A percentile compares a stretch with the other conserved stretches of the same genome.
Conservation (phyloP, 64 coral and sea anemone genomes). For the Montipora capricornis region DNA sequence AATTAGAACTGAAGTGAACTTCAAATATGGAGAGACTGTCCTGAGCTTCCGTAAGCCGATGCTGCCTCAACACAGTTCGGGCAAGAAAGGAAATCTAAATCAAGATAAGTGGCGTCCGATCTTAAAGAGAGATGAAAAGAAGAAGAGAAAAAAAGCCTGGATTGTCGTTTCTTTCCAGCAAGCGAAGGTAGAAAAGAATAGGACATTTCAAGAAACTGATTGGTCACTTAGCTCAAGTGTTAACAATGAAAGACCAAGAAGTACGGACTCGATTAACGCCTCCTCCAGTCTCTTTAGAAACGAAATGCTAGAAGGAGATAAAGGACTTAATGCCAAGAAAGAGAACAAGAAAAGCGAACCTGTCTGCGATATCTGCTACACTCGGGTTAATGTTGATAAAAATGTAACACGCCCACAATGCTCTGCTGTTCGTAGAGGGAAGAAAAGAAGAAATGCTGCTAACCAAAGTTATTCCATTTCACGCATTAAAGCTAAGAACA, state of each 20-base stretch:
- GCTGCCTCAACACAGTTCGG: background rate
- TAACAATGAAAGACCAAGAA: too few relatives aligned
- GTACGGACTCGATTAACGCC: too few relatives aligned
- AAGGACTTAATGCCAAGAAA: background rate
- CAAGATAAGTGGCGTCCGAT: background rate
- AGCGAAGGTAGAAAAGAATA: background rate
- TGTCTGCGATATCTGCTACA: background rate
- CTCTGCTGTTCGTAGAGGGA: background rate
- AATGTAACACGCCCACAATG: background rate
- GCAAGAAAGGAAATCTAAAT: background rate
- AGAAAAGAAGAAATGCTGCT: background rate
- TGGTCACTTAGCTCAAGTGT: background rate
- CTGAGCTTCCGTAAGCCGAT: background rate
- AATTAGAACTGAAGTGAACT: background rate
- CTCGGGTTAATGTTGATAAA: background rate
- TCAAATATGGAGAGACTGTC: background rate
- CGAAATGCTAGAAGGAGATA: too few relatives aligned
- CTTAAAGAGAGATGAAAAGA: background rate
- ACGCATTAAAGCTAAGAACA: background rate
- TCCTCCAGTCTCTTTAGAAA: too few relatives aligned
- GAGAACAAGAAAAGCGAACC: background rate
- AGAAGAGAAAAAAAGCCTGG: background rate
- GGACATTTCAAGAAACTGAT: background rate
- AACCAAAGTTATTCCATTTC: background rate
- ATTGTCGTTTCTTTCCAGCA: background rate